Evolutionary conservation across 1,140 invertebrate genomes (phyloP), one percentile per base, ranked within the genome.

Genomic region (Diorhabda elongata): DNA sequence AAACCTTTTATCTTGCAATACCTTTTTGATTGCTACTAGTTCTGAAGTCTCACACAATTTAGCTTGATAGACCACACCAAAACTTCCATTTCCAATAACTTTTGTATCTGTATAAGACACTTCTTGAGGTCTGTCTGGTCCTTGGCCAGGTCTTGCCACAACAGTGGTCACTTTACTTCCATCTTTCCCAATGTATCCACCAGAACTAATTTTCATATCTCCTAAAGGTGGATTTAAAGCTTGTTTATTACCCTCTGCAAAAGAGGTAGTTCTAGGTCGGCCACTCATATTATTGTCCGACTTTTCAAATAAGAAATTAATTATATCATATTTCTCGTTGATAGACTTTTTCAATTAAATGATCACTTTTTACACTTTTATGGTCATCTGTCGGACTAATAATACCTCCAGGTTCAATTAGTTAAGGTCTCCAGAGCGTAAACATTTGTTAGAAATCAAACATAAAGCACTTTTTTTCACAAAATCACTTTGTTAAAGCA

Each of bases 1-100:
- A 89, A 98, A 98, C 85, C 96, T 89, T 84, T 98, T 99, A 84
- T 99, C 97, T 85, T 99, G 98, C 78, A 99, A 90, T 81, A 99
- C 98, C 87, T 99, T 99, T 84, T 99, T 99, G 82, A 99, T 99
- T 76, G 98, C 98, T 76, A 99, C 97, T 83, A 97, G 89, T 84
- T 99, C 96, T 73, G 91, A 91, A 70, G 93, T 94, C 81, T 98
- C 96, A 81, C 92, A 95, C 69, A 99, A 86, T 85, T 96, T 98
- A 65, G 97, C 98, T 82, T 98, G 96, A 84, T 98, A 99, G 58
- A 99, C 97, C 79, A 99, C 97, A 68, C 97, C 97, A 85, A 99
- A 99, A 82, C 96, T 98, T 79, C 98, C 98, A 89, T 99, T 99
- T 68, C 97, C 98, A 81, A 99, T 99, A 73, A 93, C 94, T 87